A percentile compares a stretch with the other conserved stretches of the same genome.
Conservation (phyloP, 2,113 vertebrate species). For the Tonatia bakeri region DNA sequence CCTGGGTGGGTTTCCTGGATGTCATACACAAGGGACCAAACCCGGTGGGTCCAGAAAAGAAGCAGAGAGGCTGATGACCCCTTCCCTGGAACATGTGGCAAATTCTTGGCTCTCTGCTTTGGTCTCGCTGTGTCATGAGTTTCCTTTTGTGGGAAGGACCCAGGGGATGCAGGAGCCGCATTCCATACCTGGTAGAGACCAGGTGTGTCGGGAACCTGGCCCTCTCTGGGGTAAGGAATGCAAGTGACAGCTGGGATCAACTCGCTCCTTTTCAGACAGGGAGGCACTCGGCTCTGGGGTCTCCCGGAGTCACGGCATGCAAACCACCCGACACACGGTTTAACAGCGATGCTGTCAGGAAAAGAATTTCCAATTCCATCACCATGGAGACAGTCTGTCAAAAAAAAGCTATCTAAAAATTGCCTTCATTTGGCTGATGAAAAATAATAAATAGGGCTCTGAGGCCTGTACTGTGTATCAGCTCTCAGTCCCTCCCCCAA, state of each 20-base stretch:
- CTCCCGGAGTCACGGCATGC: background rate
- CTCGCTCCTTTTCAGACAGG: background rate
- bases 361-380: constrained; percentile 54
- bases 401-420: constrained; percentile 57
- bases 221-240: background rate
- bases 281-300: background rate
- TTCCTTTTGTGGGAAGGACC: background rate
- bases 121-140: background rate
- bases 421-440: constrained; percentile 45
- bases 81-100: background rate
- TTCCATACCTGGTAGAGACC: background rate
- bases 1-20: background rate
- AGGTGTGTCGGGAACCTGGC: background rate
- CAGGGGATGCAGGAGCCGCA: background rate
- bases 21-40: background rate
- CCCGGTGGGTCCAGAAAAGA: background rate
- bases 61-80: background rate
- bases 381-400: constrained; percentile 64
- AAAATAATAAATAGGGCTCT: constrained; percentile 41
- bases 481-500: too few species aligned
- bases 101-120: background rate
- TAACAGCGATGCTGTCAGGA: constrained; percentile 40
- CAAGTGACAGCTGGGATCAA: background rate
- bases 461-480: background rate
- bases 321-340: constrained; percentile 60